Conservation (phyloP, 2,113 vertebrate species). For the Cynocephalus volans region DNA sequence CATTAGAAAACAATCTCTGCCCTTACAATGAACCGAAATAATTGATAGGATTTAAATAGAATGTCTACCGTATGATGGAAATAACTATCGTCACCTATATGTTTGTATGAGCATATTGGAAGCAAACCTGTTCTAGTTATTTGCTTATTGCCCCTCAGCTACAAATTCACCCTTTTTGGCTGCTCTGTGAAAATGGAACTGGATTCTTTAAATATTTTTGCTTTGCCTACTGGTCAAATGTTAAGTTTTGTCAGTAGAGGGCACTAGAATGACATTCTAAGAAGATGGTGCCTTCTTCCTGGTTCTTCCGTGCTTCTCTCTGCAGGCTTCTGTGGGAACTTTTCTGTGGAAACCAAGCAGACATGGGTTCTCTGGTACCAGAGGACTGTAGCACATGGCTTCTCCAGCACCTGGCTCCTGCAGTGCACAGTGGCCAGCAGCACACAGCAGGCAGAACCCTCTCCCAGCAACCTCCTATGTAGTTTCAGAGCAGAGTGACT, state of each 20-base stretch:
- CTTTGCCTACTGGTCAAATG: neutral
- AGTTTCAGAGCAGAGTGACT: too few relatives aligned
- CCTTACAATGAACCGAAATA: neutral
- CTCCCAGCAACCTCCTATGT: neutral
- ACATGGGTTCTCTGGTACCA: too few relatives aligned
- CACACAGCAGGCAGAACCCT: neutral
- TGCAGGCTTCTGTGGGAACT: neutral
- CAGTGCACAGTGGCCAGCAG: too few relatives aligned
- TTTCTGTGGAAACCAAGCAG: too few relatives aligned
- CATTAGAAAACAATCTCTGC: neutral
- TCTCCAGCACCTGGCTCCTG: neutral
- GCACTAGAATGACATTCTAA: neutral
- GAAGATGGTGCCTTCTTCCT: neutral
- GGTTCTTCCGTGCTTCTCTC: neutral
- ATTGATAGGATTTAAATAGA: neutral
- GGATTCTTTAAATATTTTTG: neutral
- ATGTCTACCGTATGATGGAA: neutral
- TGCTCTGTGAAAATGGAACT: slow-evolving; percentile 16
- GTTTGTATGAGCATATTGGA: neutral
- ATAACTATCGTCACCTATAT: neutral
- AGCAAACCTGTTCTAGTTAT: neutral
- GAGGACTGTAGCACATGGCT: neutral
- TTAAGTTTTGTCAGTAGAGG: slow-evolving; percentile 32
- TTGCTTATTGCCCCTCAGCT: neutral
- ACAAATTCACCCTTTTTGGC: slow-evolving; percentile 30